Evolutionary conservation across 2,888 invertebrate species (phyloP), one percentile per base, ranked within the genome.

Genomic region (Drosophila meridionalis): DNA sequence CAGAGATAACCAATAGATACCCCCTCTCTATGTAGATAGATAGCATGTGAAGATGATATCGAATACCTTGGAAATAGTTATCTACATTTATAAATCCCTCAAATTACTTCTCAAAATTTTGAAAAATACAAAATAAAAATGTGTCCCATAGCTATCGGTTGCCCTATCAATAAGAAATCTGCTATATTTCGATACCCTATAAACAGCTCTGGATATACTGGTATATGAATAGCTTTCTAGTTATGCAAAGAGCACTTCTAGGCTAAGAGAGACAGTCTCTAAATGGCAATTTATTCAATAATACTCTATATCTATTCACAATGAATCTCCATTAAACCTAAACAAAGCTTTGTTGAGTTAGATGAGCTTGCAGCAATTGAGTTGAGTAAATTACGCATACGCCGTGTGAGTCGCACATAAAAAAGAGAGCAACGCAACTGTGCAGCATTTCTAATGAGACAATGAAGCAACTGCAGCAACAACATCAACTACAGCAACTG

Each of bases 301-400:
- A 20, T 20, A 20, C 20, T 20, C 20, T 20, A 20, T 20, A 20
- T 20, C 20, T 20, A 20, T 20, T 20, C 20, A 20, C 0, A 20
- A 20, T 20, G 20, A 20, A 11, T 34, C 34, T 36, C 12, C 34
- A 34, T 36, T 52, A 40, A 12, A 9, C 38, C 1, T 7, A 55
- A 20, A 20, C 26, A 71, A 30, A n/a, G n/a, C 30, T 32, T 9
- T n/a, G n/a, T 4, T 48, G 2, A 42, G 30, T 11, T 26, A 20
- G 67, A 30, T 42, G 55, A 55, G 26, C 56, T 47, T 62, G 72
- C 65, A 69, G 58, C 67, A 76, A 88, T 78, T 73, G 55, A 28
- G 42, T 47, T 56, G 50, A 65, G 58, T 45, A 76, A 61, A 89
- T 87, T 83, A 85, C 84, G 74, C 84, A 87, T 89, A 82, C 82